Percentiles rank a stretch among this genome's conserved stretches.
phyloP scores from a whole-genome alignment of 2,797 vertebrate species.

The Tenualosa ilisha region DNA sequence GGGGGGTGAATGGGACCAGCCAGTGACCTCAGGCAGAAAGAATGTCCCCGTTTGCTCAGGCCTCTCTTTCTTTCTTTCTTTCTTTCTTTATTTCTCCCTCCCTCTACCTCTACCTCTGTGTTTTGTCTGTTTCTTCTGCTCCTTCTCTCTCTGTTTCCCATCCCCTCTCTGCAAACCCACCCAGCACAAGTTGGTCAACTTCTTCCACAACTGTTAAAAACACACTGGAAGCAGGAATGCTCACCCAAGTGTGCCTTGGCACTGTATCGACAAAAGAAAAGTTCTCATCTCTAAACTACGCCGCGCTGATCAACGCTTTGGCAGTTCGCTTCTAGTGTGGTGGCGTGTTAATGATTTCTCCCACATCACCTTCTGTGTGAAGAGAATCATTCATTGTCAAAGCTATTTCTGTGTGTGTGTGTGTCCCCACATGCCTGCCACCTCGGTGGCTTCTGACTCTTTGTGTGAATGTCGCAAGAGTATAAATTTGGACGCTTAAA shows the following conservation, averaged over 20 bases:
- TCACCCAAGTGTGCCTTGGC: not conserved
- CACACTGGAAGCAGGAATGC: not conserved
- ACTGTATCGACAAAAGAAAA: not conserved
- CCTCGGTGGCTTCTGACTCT: constrained; percentile 32
- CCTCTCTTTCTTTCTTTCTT: constrained; percentile 69
- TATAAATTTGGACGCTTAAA: constrained; percentile 67
- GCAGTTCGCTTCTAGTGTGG: not conserved
- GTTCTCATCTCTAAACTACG: not conserved
- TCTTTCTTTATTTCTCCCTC: constrained; percentile 66
- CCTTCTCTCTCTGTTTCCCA: constrained; percentile 36
- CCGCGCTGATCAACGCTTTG: not conserved
- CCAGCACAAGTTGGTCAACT: constrained; percentile 14
- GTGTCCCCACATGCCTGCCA: constrained; percentile 16
- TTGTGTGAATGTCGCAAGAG: constrained; percentile 69
- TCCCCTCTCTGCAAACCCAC: constrained; percentile 34
- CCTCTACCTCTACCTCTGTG: constrained; percentile 45
- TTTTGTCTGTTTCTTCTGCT: constrained; percentile 16
- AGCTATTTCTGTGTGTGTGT: constrained; percentile 40
- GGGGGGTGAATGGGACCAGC: constrained; percentile 86
- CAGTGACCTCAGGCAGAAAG: constrained; percentile 92
- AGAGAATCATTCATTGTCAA: constrained; percentile 1
- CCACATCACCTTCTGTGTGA: constrained; percentile 39
- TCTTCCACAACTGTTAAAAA: not conserved
- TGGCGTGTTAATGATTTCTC: not conserved
- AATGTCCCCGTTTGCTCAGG: constrained; percentile 94